A percentile compares a stretch with the other conserved stretches of the same genome.
Evolutionary conservation across 2,888 invertebrate genomes (phyloP).

Genomic region (Chymomyza caudatula): DNA sequence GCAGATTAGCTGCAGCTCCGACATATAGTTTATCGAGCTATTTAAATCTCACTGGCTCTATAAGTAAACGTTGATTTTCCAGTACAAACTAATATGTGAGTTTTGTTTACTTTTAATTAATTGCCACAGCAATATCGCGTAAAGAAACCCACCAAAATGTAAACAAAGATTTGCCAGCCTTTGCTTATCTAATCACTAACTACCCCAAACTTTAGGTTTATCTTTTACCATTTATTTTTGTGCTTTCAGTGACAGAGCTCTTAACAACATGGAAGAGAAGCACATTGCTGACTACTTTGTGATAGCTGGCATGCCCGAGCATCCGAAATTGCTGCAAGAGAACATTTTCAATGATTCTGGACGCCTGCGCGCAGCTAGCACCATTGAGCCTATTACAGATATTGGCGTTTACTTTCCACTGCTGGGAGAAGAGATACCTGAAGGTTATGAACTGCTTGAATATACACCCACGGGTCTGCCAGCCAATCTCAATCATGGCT

Average conservation of each 20-base stretch:
- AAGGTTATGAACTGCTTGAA: constrained; percentile 84
- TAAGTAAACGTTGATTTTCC: not conserved
- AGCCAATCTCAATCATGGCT: constrained; percentile 98
- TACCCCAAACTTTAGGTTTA: not conserved
- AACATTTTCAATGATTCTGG: constrained; percentile 86
- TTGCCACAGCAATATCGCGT: not conserved
- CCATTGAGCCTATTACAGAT: constrained; percentile 96
- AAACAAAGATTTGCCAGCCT: constrained; percentile 47
- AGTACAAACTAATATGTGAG: not conserved
- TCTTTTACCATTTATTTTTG: not conserved
- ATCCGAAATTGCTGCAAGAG: constrained; percentile 87
- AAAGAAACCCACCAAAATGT: constrained; percentile 29
- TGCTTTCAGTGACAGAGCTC: not conserved
- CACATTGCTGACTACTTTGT: constrained; percentile 99
- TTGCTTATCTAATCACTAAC: constrained; percentile 41
- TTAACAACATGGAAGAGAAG: constrained; percentile 85
- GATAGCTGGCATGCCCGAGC: constrained; percentile 94
- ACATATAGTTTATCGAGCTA: not conserved
- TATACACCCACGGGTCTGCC: constrained; percentile 91
- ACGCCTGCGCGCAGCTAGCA: constrained; percentile 88
- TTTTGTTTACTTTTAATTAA: not conserved
- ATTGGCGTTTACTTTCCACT: constrained; percentile 93
- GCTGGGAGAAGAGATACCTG: constrained; percentile 90
- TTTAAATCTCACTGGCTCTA: not conserved
- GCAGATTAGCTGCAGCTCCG: not conserved